These are phyloP conservation scores for Dendroctonus ponderosae DNA, from an alignment of 1,140 invertebrate species.

Conservation along the genomic window DNA sequence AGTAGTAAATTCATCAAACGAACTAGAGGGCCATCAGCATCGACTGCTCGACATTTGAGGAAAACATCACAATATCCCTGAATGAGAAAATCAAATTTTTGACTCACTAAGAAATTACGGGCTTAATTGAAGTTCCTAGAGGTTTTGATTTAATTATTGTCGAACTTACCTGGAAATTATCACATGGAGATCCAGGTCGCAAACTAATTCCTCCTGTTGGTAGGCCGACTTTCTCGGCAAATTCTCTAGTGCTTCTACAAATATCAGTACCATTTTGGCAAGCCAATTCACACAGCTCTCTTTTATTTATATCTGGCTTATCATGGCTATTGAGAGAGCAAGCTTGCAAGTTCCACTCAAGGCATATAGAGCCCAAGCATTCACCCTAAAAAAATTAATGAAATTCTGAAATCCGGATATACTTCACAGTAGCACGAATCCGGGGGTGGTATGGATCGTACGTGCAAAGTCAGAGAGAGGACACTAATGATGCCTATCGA, in stretches of 20 bases:
- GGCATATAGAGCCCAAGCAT: constrained; percentile 93
- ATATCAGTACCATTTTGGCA: constrained; percentile 85
- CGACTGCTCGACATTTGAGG: constrained; percentile 93
- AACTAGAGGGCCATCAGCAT: constrained; percentile 96
- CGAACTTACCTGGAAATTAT: constrained; percentile 84
- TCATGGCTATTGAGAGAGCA: constrained; percentile 91
- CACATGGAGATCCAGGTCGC: constrained; percentile 92
- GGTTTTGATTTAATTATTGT: too few relatives aligned
- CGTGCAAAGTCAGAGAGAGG: too few relatives aligned
- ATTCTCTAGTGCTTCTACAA: constrained; percentile 86
- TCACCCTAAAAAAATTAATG: constrained; percentile 61
- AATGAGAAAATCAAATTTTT: constrained; percentile 34
- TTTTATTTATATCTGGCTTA: constrained; percentile 75
- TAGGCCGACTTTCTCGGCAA: constrained; percentile 70
- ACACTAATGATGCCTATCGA: too few relatives aligned
- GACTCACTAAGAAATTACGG: too few relatives aligned
- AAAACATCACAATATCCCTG: constrained; percentile 98
- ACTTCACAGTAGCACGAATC: too few relatives aligned
- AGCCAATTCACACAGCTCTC: constrained; percentile 91
- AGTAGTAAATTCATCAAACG: constrained; percentile 95
- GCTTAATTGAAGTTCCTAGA: too few relatives aligned
- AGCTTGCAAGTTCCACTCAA: constrained; percentile 90
- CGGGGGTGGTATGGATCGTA: too few relatives aligned
- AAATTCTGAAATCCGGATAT: too few relatives aligned
- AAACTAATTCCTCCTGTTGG: constrained; percentile 84